phyloP scores from a whole-genome alignment of 92 coral and sea anemone species.

The Virgularia gustaviana region DNA sequence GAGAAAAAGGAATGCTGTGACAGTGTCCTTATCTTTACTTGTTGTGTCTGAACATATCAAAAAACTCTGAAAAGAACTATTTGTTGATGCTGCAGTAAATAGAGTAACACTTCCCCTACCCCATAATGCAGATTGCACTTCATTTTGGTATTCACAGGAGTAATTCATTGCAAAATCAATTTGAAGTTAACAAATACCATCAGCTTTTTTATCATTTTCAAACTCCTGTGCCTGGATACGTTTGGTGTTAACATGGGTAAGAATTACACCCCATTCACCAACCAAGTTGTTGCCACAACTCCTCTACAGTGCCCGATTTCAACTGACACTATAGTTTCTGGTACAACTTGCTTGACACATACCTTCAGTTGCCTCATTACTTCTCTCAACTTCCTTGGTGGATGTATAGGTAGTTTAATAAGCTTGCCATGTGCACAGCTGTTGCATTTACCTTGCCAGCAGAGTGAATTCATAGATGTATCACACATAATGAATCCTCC shows the following conservation, averaged over 20 bases:
- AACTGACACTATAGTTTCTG: slow-evolving; percentile 3
- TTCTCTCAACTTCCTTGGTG: too few species aligned
- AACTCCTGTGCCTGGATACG: slow-evolving; percentile 18
- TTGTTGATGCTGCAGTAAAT: slow-evolving; percentile 37
- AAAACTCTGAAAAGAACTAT: slow-evolving; percentile 26
- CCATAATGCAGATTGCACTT: slow-evolving; percentile 47
- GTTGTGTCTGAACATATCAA: slow-evolving; percentile 43
- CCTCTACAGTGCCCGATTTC: neutral
- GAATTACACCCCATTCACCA: slow-evolving; percentile 6
- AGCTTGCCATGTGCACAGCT: slow-evolving; percentile 46
- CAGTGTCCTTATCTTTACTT: slow-evolving; percentile 48
- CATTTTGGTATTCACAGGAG: slow-evolving; percentile 46
- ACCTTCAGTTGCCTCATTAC: neutral
- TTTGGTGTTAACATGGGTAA: slow-evolving; percentile 15
- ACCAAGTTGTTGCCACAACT: slow-evolving; percentile 17
- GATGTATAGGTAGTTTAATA: slow-evolving; percentile 20
- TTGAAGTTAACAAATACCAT: too few species aligned
- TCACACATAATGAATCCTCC: slow-evolving; percentile 39
- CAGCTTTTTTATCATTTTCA: slow-evolving; percentile 9
- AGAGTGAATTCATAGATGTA: slow-evolving; percentile 33
- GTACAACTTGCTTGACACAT: neutral
- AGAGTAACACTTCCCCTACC: slow-evolving; percentile 45
- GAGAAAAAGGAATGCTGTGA: slow-evolving; percentile 33
- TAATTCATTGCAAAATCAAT: slow-evolving; percentile 49
- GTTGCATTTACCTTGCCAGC: slow-evolving; percentile 44